phyloP scores from a whole-genome alignment of 1,140 invertebrate genomes.

The Prorops nasuta region DNA sequence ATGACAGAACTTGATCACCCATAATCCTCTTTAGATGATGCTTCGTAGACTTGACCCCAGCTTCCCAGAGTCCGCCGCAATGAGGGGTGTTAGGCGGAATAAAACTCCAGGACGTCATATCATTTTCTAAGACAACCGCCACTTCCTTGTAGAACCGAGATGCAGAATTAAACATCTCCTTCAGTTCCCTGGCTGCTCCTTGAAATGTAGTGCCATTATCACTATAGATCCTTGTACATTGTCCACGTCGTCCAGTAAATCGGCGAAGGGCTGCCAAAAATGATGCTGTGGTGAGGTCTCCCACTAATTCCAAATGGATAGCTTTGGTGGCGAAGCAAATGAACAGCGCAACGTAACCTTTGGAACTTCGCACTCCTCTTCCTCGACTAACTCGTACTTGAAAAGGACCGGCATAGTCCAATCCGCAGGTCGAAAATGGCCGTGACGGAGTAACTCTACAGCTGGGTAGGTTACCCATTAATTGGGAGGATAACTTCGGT shows the following conservation, averaged over 20 bases:
- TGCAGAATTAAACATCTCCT: background rate
- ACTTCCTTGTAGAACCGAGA: background rate
- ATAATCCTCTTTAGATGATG: constrained; percentile 7
- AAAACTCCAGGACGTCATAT: background rate
- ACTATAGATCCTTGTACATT: background rate
- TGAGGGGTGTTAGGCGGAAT: constrained; percentile 5
- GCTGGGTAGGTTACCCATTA: constrained; percentile 25
- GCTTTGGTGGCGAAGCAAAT: background rate
- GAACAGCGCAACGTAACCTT: constrained; percentile 2
- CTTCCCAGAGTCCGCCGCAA: constrained; percentile 9
- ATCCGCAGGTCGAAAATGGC: constrained; percentile 22
- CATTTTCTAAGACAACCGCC: background rate
- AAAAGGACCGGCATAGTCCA: constrained; percentile 12
- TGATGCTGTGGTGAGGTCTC: background rate
- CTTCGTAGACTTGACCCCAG: constrained; percentile 11
- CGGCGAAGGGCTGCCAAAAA: background rate
- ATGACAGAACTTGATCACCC: background rate
- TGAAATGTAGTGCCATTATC: background rate
- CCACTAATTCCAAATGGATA: background rate
- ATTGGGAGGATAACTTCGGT: constrained; percentile 9
- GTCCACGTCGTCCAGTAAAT: background rate
- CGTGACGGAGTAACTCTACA: constrained; percentile 16
- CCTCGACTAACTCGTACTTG: background rate
- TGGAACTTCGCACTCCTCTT: background rate
- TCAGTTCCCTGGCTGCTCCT: background rate